Percentiles rank a stretch among this genome's conserved stretches.
Conservation (phyloP, 2,113 vertebrate species). For the Vidua macroura region DNA sequence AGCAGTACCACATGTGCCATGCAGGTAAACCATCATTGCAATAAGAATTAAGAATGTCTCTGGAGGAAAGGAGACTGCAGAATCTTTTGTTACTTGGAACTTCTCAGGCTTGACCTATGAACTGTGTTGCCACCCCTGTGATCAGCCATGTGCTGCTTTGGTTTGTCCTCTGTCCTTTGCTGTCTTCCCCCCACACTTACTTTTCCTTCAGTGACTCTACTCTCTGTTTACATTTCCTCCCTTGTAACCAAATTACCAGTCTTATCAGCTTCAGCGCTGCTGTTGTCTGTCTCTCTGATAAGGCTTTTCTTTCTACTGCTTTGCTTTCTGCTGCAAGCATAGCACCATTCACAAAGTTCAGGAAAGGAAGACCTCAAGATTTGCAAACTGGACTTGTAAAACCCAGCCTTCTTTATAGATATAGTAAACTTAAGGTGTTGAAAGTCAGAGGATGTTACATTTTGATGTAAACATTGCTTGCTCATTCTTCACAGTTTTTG, state of each 20-base stretch:
- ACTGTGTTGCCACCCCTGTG: accelerated
- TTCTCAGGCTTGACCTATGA: not conserved
- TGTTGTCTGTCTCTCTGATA: not conserved
- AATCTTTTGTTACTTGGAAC: not conserved
- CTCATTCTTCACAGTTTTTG: not conserved
- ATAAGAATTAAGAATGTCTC: not conserved
- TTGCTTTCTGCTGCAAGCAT: not conserved
- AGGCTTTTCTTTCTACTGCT: not conserved
- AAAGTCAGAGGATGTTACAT: not conserved
- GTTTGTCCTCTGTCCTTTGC: not conserved
- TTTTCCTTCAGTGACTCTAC: not conserved
- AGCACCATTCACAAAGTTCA: not conserved
- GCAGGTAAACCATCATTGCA: not conserved
- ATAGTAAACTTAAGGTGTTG: not conserved
- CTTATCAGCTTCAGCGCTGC: not conserved
- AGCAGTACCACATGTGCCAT: not conserved
- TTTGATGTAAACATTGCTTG: not conserved
- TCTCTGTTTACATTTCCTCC: not conserved
- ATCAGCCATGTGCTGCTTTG: not conserved
- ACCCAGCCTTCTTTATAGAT: accelerated
- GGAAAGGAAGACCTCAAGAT: not conserved
- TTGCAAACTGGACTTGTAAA: not conserved
- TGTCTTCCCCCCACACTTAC: not conserved
- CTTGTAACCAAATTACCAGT: not conserved
- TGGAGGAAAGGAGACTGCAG: not conserved